These are phyloP conservation scores for Melanotaenia trifasciata DNA, from an alignment of 2,797 vertebrate genomes.

Conservation along the genomic window DNA sequence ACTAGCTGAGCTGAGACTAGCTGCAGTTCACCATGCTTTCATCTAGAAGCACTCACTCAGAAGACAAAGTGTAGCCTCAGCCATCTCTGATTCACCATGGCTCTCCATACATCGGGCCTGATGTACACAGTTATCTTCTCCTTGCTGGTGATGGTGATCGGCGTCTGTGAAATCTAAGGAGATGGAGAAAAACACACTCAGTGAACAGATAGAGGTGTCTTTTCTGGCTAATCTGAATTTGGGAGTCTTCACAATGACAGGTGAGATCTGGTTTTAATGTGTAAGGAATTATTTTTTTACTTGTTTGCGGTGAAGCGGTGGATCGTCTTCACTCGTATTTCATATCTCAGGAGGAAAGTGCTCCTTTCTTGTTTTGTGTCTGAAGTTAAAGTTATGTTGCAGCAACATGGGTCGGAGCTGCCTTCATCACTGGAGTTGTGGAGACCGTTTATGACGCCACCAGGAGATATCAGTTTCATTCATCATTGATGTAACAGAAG, in stretches of 20 bases:
- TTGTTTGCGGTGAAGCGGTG: not conserved
- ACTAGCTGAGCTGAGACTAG: no score
- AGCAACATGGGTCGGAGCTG: constrained; percentile 84
- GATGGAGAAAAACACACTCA: constrained; percentile 22
- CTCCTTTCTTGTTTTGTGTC: not conserved
- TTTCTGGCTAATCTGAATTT: constrained; percentile 21
- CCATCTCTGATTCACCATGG: constrained; percentile 23
- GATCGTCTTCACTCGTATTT: no score
- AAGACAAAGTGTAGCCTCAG: not conserved
- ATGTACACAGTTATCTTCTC: constrained; percentile 42
- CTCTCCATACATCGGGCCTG: constrained; percentile 46
- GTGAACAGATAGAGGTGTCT: constrained; percentile 6
- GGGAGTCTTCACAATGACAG: constrained; percentile 55
- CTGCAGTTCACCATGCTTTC: no score
- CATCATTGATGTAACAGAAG: not conserved
- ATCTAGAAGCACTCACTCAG: no score
- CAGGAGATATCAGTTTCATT: constrained; percentile 49
- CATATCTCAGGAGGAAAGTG: no score
- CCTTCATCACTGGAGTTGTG: constrained; percentile 78
- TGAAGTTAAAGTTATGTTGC: constrained; percentile 1
- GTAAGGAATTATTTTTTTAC: not conserved
- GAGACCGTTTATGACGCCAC: constrained; percentile 78
- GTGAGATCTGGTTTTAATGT: constrained; percentile 19
- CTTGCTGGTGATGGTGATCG: constrained; percentile 48
- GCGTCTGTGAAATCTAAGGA: constrained; percentile 58